Conservation (phyloP, 1,140 invertebrate species). For the Homarus americanus region DNA sequence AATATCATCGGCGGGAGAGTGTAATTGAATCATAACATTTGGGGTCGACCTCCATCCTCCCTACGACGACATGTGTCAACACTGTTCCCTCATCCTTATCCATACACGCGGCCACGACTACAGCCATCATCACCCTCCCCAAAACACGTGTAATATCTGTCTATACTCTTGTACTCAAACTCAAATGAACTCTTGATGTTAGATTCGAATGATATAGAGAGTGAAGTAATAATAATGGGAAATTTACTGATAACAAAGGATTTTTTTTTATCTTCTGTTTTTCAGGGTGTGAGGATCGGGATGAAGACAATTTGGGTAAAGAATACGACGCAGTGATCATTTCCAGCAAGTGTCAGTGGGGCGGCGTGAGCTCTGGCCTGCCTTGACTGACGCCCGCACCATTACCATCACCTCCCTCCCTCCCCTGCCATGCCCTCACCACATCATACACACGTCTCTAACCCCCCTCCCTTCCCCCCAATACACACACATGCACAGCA, state of each 20-base stretch:
- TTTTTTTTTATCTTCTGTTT: too few relatives aligned
- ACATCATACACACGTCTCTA: neutral
- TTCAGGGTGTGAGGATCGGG: neutral
- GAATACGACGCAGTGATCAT: constrained; percentile 44
- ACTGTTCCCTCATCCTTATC: constrained; percentile 9
- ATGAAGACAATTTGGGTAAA: constrained; percentile 34
- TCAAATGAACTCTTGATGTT: too few relatives aligned
- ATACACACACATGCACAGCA: too few relatives aligned
- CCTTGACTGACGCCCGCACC: constrained; percentile 3
- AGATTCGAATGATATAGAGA: too few relatives aligned
- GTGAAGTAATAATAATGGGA: too few relatives aligned
- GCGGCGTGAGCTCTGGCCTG: neutral
- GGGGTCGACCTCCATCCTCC: constrained; percentile 27
- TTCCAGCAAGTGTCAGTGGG: constrained; percentile 45
- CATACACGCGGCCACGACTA: constrained; percentile 35
- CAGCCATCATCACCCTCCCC: too few relatives aligned
- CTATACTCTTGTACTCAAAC: too few relatives aligned
- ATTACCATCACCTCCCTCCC: neutral
- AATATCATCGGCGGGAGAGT: constrained; percentile 43
- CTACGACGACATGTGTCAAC: constrained; percentile 64
- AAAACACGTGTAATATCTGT: too few relatives aligned
- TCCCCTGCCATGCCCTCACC: neutral
- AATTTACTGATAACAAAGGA: too few relatives aligned
- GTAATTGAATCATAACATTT: constrained; percentile 72
- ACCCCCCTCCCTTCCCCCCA: neutral